Conservation (phyloP, 2,888 invertebrate genomes). For the Ectobius pallidus region DNA sequence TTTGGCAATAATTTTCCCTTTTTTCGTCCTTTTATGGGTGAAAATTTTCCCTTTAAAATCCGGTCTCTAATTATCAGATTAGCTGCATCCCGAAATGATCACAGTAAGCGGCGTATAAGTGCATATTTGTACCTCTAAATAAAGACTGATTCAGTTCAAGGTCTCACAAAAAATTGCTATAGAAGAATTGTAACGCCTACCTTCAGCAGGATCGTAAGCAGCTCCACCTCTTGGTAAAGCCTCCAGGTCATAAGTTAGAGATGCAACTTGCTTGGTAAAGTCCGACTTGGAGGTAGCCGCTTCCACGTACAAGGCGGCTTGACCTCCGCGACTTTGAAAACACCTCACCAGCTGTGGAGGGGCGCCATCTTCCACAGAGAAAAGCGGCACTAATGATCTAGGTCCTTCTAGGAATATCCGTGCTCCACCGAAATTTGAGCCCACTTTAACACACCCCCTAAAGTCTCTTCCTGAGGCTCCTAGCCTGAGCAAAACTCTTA, state of each 20-base stretch:
- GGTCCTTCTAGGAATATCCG: slow-evolving; percentile 70
- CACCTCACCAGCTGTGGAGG: slow-evolving; percentile 55
- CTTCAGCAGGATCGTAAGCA: slow-evolving; percentile 66
- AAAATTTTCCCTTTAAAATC: too few relatives aligned
- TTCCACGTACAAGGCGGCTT: slow-evolving; percentile 72
- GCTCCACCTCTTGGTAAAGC: slow-evolving; percentile 58
- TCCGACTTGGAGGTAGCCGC: slow-evolving; percentile 51
- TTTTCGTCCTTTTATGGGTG: too few relatives aligned
- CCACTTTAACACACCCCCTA: slow-evolving; percentile 70
- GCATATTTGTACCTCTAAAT: too few relatives aligned
- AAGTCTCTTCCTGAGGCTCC: slow-evolving; percentile 67
- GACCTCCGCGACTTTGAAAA: slow-evolving; percentile 67
- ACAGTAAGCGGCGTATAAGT: too few relatives aligned
- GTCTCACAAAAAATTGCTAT: too few relatives aligned
- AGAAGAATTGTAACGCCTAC: too few relatives aligned
- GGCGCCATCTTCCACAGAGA: slow-evolving; percentile 61
- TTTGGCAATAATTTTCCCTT: too few relatives aligned
- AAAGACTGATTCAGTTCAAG: too few relatives aligned
- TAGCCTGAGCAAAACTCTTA: slow-evolving; percentile 68
- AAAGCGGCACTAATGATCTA: slow-evolving; percentile 63
- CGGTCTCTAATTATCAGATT: too few relatives aligned
- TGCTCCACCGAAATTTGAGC: slow-evolving; percentile 52
- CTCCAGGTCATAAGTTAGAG: slow-evolving; percentile 73
- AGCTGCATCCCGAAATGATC: too few relatives aligned
- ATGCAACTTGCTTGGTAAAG: slow-evolving; percentile 60